Conservation (phyloP, 2,888 invertebrate genomes). For the Stictocephala bisonia region DNA sequence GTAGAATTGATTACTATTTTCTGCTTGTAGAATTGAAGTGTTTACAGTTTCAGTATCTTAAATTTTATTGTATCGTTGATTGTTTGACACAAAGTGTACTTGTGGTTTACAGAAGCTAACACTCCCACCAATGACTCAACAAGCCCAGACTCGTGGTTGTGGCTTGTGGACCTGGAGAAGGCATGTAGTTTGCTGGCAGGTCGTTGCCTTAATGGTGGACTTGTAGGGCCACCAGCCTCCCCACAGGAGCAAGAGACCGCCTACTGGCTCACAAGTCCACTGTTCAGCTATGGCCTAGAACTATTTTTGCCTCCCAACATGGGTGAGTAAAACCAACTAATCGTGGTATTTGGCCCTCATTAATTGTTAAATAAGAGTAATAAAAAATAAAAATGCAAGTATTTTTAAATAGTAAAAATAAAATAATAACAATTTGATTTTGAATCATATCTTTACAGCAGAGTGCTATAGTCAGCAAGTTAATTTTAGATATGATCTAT, state of each 20-base stretch:
- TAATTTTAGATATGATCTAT: too few species aligned
- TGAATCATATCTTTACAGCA: too few species aligned
- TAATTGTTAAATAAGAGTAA: too few species aligned
- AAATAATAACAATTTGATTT: too few species aligned
- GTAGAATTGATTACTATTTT: too few species aligned
- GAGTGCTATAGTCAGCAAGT: too few species aligned
- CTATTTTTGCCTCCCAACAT: neutral
- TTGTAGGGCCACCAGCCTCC: conserved; percentile 66
- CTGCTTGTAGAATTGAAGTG: too few species aligned
- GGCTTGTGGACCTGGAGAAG: conserved; percentile 72
- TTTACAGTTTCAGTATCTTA: too few species aligned
- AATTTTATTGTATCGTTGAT: conserved; percentile 54
- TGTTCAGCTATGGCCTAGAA: conserved; percentile 64
- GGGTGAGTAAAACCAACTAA: too few species aligned
- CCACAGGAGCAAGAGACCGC: conserved; percentile 65
- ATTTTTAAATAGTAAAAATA: too few species aligned
- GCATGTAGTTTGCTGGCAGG: conserved; percentile 72
- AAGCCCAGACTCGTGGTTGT: conserved; percentile 67
- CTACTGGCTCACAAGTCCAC: conserved; percentile 66
- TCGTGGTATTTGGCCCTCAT: too few species aligned
- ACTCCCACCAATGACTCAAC: conserved; percentile 67
- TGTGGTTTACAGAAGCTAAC: conserved; percentile 64
- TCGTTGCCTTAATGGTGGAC: conserved; percentile 68
- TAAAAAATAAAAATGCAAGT: too few species aligned
- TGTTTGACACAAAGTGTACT: conserved; percentile 32